Evolutionary conservation across 2,113 vertebrate species (phyloP).

Genomic region (Oryctolagus cuniculus): DNA sequence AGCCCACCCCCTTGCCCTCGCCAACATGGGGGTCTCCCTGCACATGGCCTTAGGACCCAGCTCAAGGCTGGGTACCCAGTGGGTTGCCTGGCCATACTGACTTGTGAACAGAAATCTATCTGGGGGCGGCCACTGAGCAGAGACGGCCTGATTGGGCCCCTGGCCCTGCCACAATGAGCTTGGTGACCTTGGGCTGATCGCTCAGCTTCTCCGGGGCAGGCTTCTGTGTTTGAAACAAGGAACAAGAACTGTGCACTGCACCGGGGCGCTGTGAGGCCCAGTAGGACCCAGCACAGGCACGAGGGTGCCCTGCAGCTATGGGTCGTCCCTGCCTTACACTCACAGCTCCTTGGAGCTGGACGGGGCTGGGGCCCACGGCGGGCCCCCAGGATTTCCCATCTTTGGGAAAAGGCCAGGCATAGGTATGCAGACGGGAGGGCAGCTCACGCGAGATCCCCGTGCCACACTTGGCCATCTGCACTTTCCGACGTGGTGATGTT

Average conservation of each 20-base stretch:
- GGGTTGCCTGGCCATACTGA: not conserved
- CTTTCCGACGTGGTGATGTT: not conserved
- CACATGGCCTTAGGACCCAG: not conserved
- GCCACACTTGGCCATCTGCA: not conserved
- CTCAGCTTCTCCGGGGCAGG: not conserved
- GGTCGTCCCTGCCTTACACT: not conserved
- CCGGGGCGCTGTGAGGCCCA: not conserved
- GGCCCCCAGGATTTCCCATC: not conserved
- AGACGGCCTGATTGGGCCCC: not conserved
- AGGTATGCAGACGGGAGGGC: no score
- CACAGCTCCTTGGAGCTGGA: not conserved
- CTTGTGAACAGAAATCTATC: not conserved
- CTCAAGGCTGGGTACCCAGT: not conserved
- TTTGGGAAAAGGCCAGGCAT: not conserved
- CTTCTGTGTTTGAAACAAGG: not conserved
- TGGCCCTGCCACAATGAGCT: not conserved
- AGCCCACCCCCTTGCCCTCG: not conserved
- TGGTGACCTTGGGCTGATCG: not conserved
- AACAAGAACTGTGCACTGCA: no score
- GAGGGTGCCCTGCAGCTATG: not conserved
- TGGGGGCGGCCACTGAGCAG: not conserved
- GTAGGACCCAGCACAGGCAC: not conserved
- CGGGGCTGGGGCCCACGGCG: not conserved
- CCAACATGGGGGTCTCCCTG: not conserved
- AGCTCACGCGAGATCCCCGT: rapidly evolving